Evolutionary conservation across 1,140 invertebrate species (phyloP).

Genomic region (Cecropterus lyciades): DNA sequence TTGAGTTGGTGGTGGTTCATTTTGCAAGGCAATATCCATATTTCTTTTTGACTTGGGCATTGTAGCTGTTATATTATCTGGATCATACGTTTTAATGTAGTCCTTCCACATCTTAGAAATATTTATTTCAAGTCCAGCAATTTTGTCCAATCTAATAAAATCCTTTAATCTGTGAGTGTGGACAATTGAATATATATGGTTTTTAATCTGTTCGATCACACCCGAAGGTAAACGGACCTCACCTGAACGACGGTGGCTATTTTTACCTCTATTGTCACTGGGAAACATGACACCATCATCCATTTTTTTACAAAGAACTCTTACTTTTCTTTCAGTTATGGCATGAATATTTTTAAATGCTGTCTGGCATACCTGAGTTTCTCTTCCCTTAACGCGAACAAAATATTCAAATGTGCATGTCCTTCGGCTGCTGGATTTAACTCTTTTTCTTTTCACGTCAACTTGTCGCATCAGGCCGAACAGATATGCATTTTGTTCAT

Average conservation of each 20-base stretch:
- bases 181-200: constrained; percentile 84
- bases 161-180: constrained; percentile 82
- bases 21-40: constrained; percentile 52
- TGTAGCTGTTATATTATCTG: constrained; percentile 76
- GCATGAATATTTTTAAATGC: constrained; percentile 86
- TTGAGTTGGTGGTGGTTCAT: constrained; percentile 49
- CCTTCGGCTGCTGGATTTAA: constrained; percentile 80
- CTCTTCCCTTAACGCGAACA: constrained; percentile 82
- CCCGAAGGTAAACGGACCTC: constrained; percentile 81
- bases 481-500: constrained; percentile 86
- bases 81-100: constrained; percentile 84
- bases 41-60: constrained; percentile 77
- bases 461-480: constrained; percentile 85
- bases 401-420: constrained; percentile 86
- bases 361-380: constrained; percentile 85
- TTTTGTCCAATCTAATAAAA: constrained; percentile 82
- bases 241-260: constrained; percentile 80
- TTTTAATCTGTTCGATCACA: constrained; percentile 85
- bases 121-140: constrained; percentile 84
- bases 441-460: constrained; percentile 84
- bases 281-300: constrained; percentile 86
- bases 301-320: constrained; percentile 85
- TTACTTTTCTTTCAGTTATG: constrained; percentile 84
- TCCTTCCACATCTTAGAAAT: constrained; percentile 86
- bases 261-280: constrained; percentile 83